Conservation (phyloP, 2,888 invertebrate species). For the Caenorhabditis imperialis region DNA sequence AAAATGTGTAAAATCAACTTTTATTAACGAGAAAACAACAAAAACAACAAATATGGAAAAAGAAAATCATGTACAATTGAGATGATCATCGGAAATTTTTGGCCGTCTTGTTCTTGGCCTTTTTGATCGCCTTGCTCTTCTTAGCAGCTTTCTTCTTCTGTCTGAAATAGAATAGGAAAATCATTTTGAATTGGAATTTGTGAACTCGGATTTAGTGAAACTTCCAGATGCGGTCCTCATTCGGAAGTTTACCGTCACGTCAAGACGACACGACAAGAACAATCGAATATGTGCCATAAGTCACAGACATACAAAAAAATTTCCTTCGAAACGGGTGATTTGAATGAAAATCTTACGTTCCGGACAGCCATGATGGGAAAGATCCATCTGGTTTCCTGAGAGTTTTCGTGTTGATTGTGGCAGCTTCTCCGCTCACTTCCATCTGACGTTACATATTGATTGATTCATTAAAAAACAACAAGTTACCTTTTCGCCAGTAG, state of each 20-base stretch:
- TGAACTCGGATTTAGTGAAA: too few species aligned
- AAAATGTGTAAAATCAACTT: constrained; percentile 1
- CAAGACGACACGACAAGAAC: too few species aligned
- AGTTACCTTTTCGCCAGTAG: constrained; percentile 9
- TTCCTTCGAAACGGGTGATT: too few species aligned
- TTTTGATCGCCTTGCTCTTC: constrained; percentile 40
- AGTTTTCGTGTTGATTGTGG: constrained; percentile 62
- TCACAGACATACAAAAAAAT: too few species aligned
- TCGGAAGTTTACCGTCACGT: too few species aligned
- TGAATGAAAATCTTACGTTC: constrained; percentile 38
- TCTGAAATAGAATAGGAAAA: too few species aligned
- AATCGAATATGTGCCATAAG: too few species aligned
- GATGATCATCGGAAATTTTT: constrained; percentile 38
- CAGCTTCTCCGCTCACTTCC: constrained; percentile 42
- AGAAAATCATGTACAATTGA: constrained; percentile 14
- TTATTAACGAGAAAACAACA: constrained; percentile 15
- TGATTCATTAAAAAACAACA: background rate
- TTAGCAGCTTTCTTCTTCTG: constrained; percentile 49
- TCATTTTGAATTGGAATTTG: too few species aligned
- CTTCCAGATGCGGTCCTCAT: too few species aligned
- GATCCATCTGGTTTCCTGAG: constrained; percentile 64
- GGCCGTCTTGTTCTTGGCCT: constrained; percentile 42
- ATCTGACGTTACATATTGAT: constrained; percentile 35
- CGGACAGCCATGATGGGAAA: constrained; percentile 63
- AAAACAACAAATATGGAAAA: constrained; percentile 25